Base-by-base conservation (phyloP, 2,113 vertebrate genomes). In the Pholis gunnellus region DNA sequence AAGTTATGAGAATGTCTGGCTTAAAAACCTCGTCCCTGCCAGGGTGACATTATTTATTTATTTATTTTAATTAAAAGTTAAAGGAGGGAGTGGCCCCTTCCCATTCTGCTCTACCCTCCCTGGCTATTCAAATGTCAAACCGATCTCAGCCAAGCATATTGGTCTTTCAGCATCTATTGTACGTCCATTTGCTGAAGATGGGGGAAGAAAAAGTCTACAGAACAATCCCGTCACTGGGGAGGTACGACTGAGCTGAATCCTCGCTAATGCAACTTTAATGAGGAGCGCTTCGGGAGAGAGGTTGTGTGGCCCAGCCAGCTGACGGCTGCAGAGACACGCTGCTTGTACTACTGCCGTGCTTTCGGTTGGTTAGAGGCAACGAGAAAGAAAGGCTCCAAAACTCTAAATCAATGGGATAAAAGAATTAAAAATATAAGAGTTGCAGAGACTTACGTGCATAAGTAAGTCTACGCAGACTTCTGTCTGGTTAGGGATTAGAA, bases 261-360 rank as follows among this genome's bases (percentile, higher is more conserved):
- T 72, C 70, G 38, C 74, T 81, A 84, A 84, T 81, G 86, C 82
- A 81, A 81, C 64, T 84, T 84, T 87, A 87, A 87, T 81, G 69
- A 84, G 86, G 64, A 74, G 50, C 0, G 3, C 25, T 42, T 69
- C 44, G 36, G 63, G 29, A 57, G 46, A 42, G 46, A 52, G 63
- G 78, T 17, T 59, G 50, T 72, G 59, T 25, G 50, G 63, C 50
- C 72, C 48, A 25, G 46, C 66, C 75, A 68, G 76, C 76, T 73
- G 67, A 72, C 38, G 20, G 60, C 34, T 48, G 48, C 4, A 36
- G 6, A 9, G 15, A 75, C 34, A 13, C 22, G 11, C 42, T 29
- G 40, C 52, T 59, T 0, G 0, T 29, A 25, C 42, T 15, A 17
- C 36, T 54, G n/a, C 46, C 46, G 42, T 22, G 25, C 25, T 61